phyloP scores from a whole-genome alignment of 2,888 invertebrate genomes.

The Archips xylosteana region DNA sequence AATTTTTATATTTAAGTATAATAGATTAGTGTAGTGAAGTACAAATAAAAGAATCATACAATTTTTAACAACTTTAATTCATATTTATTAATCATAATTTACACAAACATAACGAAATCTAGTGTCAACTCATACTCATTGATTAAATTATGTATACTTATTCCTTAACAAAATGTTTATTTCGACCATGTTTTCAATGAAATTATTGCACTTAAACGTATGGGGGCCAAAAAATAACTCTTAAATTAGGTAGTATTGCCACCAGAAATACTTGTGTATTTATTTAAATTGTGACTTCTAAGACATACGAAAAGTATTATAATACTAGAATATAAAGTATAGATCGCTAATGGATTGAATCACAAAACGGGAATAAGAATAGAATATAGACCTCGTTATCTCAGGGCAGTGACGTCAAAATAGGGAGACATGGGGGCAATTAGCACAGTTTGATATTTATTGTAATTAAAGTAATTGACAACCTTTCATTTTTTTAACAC shows the following conservation, averaged over 20 bases:
- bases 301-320: neutral
- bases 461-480: too few species aligned
- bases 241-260: conserved; percentile 37
- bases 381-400: too few species aligned
- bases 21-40: neutral
- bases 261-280: conserved; percentile 35
- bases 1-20: too few species aligned
- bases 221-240: conserved; percentile 16
- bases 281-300: conserved; percentile 31
- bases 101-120: conserved; percentile 83
- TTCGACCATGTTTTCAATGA: conserved; percentile 24
- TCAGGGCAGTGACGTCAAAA: too few species aligned
- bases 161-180: conserved; percentile 31
- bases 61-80: conserved; percentile 82
- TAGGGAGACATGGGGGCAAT: too few species aligned
- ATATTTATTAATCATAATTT: conserved; percentile 79
- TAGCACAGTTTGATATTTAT: too few species aligned
- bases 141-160: conserved; percentile 23
- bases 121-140: conserved; percentile 63
- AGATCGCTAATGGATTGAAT: too few species aligned
- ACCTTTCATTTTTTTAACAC: too few species aligned
- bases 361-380: too few species aligned
- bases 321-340: conserved; percentile 1
- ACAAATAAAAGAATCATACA: conserved; percentile 47
- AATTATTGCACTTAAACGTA: conserved; percentile 47